phyloP scores from a whole-genome alignment of 2,888 invertebrate species.

The Coecobrya sp. region DNA sequence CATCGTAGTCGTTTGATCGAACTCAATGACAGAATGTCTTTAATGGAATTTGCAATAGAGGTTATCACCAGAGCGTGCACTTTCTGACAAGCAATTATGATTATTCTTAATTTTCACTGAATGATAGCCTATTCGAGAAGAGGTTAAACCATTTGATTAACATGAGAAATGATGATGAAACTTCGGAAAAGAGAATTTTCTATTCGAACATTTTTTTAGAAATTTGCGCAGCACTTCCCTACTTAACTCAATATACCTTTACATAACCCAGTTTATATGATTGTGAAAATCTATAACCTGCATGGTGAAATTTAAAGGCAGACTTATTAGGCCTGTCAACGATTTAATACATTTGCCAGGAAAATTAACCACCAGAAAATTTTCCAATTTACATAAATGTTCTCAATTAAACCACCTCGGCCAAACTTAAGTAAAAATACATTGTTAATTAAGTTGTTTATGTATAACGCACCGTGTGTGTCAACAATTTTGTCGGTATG shows the following conservation, averaged over 20 bases:
- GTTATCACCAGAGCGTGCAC: constrained; percentile 24
- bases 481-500: constrained; percentile 60
- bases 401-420: not conserved
- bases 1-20: too few relatives aligned
- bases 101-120: not conserved
- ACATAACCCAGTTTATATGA: not conserved
- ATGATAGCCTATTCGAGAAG: constrained; percentile 14
- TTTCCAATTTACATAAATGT: too few relatives aligned
- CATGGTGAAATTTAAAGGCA: too few relatives aligned
- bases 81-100: constrained; percentile 1
- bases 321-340: too few relatives aligned
- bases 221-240: too few relatives aligned
- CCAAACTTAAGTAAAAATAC: not conserved
- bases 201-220: too few relatives aligned
- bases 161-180: not conserved
- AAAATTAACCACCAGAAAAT: not conserved
- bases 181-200: not conserved
- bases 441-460: not conserved
- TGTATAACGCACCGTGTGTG: constrained; percentile 45
- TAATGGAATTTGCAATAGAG: not conserved
- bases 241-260: not conserved
- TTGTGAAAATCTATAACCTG: not conserved
- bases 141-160: not conserved
- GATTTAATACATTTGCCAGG: not conserved
- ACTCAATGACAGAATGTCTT: not conserved